phyloP scores from a whole-genome alignment of 1,140 invertebrate species.

The Nasonia longicornis region DNA sequence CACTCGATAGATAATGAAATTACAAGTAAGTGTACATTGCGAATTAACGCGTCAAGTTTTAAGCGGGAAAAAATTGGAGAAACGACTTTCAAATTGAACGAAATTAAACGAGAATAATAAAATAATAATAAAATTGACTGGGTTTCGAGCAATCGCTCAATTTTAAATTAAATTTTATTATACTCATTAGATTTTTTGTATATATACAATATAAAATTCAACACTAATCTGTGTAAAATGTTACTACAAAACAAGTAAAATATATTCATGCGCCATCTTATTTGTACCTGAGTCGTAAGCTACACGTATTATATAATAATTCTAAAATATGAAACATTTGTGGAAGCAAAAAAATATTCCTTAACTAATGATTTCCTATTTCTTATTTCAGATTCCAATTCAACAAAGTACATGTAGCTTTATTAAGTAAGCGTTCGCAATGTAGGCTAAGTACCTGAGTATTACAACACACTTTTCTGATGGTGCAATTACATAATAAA shows the following conservation, averaged over 20 bases:
- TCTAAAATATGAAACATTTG: slow-evolving; percentile 1
- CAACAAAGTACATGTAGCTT: background rate
- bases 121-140: too few species aligned
- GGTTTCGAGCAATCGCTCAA: too few species aligned
- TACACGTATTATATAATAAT: background rate
- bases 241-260: background rate
- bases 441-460: background rate
- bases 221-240: background rate
- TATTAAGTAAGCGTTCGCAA: background rate
- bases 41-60: too few species aligned
- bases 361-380: background rate
- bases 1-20: too few species aligned
- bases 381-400: background rate
- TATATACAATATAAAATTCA: background rate
- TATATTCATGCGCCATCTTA: too few species aligned
- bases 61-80: too few species aligned
- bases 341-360: slow-evolving; percentile 15
- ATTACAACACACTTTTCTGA: background rate
- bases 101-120: too few species aligned
- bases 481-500: background rate
- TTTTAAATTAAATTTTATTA: background rate
- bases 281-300: background rate
- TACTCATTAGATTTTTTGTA: background rate
- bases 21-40: too few species aligned
- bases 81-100: too few species aligned